phyloP scores from a whole-genome alignment of 2,888 invertebrate species.

The Digitonthophagus gazella region DNA sequence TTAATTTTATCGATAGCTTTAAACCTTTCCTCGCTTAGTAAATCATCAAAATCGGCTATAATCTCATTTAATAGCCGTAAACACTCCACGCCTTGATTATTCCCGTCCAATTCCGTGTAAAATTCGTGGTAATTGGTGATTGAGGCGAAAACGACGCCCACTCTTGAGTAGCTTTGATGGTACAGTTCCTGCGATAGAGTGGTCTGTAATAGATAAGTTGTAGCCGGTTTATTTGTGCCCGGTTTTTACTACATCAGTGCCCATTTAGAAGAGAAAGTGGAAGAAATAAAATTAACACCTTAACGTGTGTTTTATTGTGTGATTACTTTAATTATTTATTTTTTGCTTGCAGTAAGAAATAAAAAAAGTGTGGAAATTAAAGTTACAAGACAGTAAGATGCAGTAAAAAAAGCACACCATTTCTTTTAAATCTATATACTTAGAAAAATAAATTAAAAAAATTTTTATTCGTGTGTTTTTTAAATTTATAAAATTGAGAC shows the following conservation, averaged over 20 bases:
- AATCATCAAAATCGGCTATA: conserved; percentile 91
- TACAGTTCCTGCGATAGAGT: conserved; percentile 79
- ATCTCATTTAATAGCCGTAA: conserved; percentile 85
- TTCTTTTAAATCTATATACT: neutral
- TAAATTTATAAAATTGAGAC: neutral
- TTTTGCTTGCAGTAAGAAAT: too few species aligned
- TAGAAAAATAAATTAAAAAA: neutral
- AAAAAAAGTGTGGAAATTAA: too few species aligned
- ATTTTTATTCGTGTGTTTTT: neutral
- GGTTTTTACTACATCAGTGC: conserved; percentile 26
- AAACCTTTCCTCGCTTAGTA: conserved; percentile 82
- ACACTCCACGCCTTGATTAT: conserved; percentile 90
- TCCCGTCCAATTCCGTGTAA: conserved; percentile 88
- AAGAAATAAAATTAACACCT: neutral
- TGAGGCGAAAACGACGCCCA: conserved; percentile 88
- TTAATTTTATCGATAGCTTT: conserved; percentile 89
- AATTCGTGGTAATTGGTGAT: conserved; percentile 94
- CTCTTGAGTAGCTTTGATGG: conserved; percentile 87
- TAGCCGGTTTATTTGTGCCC: conserved; percentile 25
- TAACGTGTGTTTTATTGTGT: too few species aligned
- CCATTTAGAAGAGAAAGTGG: neutral
- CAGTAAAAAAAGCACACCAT: conserved; percentile 24
- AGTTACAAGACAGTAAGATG: conserved; percentile 24
- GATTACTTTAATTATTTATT: too few species aligned
- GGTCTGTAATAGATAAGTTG: conserved; percentile 52